A percentile compares a stretch with the other conserved stretches of the same genome.
These are phyloP conservation scores for Tetragonula clypearis DNA, from an alignment of 1,140 invertebrate species.

Conservation along the genomic window DNA sequence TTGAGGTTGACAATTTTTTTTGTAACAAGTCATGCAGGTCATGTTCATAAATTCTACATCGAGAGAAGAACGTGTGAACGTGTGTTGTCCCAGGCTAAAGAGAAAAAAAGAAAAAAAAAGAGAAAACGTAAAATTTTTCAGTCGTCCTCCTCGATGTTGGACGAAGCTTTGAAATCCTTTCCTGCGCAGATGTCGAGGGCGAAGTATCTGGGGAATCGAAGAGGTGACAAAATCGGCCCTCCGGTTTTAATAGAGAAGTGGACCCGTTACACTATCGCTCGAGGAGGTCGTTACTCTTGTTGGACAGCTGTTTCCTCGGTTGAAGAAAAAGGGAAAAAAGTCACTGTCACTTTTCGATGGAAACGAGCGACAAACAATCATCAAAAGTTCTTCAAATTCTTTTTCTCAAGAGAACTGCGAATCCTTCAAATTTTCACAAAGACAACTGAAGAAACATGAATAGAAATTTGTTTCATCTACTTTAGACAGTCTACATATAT, in stretches of 20 bases:
- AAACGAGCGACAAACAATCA: background rate
- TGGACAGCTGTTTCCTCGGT: conserved; percentile 23
- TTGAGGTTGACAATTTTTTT: background rate
- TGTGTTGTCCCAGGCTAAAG: too few relatives aligned
- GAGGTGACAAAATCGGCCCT: conserved; percentile 41
- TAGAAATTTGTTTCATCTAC: too few relatives aligned
- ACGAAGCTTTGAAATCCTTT: conserved; percentile 3
- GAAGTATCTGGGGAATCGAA: background rate
- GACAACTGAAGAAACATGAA: too few relatives aligned
- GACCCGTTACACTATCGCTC: conserved; percentile 37
- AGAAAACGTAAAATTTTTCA: background rate
- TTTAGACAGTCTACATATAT: too few relatives aligned
- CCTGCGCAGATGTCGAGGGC: conserved; percentile 15
- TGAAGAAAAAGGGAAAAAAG: background rate
- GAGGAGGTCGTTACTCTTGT: background rate
- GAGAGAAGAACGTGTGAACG: background rate
- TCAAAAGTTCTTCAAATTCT: background rate
- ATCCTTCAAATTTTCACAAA: too few relatives aligned
- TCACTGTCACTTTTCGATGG: background rate
- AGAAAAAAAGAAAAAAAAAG: background rate
- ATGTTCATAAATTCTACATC: background rate
- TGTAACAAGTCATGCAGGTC: background rate
- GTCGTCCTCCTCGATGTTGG: background rate
- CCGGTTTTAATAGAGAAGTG: conserved; percentile 36
- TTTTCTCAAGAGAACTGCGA: background rate